Conservation (phyloP, 1,140 invertebrate species). For the Ruditapes philippinarum region DNA sequence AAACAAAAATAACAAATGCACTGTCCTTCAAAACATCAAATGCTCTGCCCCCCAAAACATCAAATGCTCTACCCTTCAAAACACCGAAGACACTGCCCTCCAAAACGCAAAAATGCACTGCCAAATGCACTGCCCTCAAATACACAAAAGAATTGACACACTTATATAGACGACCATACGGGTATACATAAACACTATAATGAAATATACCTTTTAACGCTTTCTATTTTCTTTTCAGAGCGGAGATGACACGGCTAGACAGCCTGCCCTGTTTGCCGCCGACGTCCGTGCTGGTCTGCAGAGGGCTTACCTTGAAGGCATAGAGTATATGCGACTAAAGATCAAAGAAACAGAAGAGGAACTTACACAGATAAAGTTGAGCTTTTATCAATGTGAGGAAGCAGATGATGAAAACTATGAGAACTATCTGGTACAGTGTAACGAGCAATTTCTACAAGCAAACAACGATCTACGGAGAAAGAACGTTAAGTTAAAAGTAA, state of each 20-base stretch:
- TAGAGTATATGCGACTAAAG: slow-evolving; percentile 79
- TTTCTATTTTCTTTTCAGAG: slow-evolving; percentile 55
- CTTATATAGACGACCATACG: no score
- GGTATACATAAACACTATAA: no score
- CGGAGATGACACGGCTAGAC: slow-evolving; percentile 46
- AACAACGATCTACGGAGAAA: slow-evolving; percentile 81
- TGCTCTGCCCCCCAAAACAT: no score
- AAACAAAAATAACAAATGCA: no score
- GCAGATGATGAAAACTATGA: slow-evolving; percentile 71
- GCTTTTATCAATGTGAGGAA: slow-evolving; percentile 72
- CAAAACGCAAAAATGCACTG: no score
- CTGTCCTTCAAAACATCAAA: no score
- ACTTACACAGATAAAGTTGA: slow-evolving; percentile 67
- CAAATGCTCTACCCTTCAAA: no score
- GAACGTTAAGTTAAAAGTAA: slow-evolving; percentile 77
- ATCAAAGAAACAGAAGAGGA: slow-evolving; percentile 77
- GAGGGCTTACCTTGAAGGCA: slow-evolving; percentile 81
- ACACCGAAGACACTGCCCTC: no score
- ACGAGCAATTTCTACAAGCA: slow-evolving; percentile 78
- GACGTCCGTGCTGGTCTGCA: slow-evolving; percentile 77
- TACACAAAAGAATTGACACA: no score
- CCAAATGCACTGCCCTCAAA: no score
- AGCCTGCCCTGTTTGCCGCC: slow-evolving; percentile 68
- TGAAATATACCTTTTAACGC: no score
- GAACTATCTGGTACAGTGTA: slow-evolving; percentile 71